Evolutionary conservation across 2,797 vertebrate species (phyloP).

Genomic region (Falco peregrinus): DNA sequence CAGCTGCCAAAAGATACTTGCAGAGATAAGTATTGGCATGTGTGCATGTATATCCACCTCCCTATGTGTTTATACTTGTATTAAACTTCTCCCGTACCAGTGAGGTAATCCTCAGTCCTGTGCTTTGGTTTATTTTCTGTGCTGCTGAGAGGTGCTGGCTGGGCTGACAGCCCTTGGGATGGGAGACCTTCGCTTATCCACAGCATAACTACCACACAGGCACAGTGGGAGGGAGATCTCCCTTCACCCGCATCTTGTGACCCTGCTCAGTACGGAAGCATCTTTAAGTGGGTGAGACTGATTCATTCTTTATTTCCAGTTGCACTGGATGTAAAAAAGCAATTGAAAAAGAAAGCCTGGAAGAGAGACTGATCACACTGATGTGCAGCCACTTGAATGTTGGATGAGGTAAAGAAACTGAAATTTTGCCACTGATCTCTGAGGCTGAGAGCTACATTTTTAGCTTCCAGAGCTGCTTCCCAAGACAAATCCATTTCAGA

Average conservation of each 20-base stretch:
- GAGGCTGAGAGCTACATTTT: not conserved
- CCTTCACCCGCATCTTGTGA: accelerated
- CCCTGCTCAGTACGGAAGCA: not conserved
- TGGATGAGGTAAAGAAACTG: not conserved
- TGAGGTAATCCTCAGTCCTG: not conserved
- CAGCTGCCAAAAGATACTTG: not conserved
- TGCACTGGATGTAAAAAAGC: not conserved
- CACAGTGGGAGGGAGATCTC: not conserved
- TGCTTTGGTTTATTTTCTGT: not conserved
- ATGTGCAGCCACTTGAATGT: not conserved
- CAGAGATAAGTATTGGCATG: not conserved
- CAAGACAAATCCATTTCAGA: not conserved
- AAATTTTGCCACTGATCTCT: not conserved
- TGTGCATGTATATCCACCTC: not conserved
- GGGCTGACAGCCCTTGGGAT: not conserved
- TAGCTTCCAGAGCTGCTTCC: not conserved
- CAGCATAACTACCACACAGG: not conserved
- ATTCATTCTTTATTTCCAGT: not conserved
- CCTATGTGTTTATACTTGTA: not conserved
- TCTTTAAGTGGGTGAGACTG: not conserved
- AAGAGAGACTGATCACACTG: not conserved
- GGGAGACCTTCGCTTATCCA: not conserved
- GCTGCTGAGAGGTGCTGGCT: not conserved
- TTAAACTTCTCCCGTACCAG: not conserved
- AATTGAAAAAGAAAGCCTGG: accelerated